Evolutionary conservation across 92 coral and sea anemone species (phyloP).

Genomic region (Galaxea fascicularis): DNA sequence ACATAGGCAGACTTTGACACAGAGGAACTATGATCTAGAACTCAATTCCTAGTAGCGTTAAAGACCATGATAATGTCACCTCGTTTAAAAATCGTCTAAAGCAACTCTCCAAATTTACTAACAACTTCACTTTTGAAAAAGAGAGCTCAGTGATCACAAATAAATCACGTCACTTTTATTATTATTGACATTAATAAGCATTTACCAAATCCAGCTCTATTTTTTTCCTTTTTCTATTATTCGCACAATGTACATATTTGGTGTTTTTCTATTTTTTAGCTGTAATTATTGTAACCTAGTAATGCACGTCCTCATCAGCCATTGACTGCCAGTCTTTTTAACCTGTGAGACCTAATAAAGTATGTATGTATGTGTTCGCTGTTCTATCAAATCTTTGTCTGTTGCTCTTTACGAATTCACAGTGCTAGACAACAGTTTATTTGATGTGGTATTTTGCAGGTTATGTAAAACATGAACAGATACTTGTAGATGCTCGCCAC

Average conservation of each 20-base stretch:
- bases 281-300: too few relatives aligned
- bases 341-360: too few relatives aligned
- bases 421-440: background rate
- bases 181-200: constrained; percentile 1
- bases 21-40: constrained; percentile 38
- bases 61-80: constrained; percentile 3
- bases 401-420: background rate
- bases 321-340: too few relatives aligned
- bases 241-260: too few relatives aligned
- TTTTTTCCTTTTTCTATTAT: background rate
- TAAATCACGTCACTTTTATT: constrained; percentile 3
- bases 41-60: constrained; percentile 19
- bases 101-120: background rate
- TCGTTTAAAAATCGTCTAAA: background rate
- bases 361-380: too few relatives aligned
- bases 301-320: too few relatives aligned
- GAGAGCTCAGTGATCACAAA: constrained; percentile 2
- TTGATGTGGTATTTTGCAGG: background rate
- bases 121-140: constrained; percentile 2
- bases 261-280: too few relatives aligned
- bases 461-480: background rate
- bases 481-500: background rate
- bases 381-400: too few relatives aligned
- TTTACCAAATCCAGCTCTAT: background rate
- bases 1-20: constrained; percentile 10